Evolutionary conservation across 2,888 invertebrate genomes (phyloP).

Genomic region (Philhelius pedissequus): DNA sequence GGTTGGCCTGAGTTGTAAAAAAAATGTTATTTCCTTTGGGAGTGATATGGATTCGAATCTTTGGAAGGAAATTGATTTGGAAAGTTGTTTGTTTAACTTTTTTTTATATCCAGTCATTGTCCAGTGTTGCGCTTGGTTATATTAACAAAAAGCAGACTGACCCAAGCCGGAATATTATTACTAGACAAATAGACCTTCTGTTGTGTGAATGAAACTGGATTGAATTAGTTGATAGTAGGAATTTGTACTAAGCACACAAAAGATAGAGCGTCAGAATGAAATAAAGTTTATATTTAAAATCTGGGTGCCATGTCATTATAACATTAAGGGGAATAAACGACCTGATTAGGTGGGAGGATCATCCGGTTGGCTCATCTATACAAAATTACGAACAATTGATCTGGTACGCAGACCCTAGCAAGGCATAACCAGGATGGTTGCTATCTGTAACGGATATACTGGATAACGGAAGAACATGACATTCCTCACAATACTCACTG

Average conservation of each 20-base stretch:
- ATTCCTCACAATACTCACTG: too few relatives aligned
- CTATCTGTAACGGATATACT: too few relatives aligned
- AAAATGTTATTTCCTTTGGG: conserved; percentile 5
- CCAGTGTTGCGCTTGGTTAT: background rate
- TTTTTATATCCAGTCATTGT: background rate
- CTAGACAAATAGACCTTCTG: background rate
- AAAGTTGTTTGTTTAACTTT: background rate
- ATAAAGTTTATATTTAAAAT: too few relatives aligned
- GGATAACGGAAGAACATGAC: too few relatives aligned
- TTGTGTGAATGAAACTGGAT: background rate
- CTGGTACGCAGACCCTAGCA: too few relatives aligned
- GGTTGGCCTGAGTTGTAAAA: background rate
- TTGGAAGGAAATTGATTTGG: background rate
- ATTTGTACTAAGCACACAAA: background rate
- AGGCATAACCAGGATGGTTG: too few relatives aligned
- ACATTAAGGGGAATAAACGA: too few relatives aligned
- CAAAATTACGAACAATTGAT: too few relatives aligned
- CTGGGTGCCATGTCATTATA: too few relatives aligned
- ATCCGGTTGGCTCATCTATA: too few relatives aligned
- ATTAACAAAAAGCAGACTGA: background rate
- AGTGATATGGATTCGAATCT: background rate
- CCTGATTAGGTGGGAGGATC: too few relatives aligned
- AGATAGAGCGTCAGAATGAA: too few relatives aligned
- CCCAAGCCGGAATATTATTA: background rate
- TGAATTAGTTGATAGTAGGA: background rate